Conservation (phyloP, 2,888 invertebrate species). For the Habrosyne pyritoides region DNA sequence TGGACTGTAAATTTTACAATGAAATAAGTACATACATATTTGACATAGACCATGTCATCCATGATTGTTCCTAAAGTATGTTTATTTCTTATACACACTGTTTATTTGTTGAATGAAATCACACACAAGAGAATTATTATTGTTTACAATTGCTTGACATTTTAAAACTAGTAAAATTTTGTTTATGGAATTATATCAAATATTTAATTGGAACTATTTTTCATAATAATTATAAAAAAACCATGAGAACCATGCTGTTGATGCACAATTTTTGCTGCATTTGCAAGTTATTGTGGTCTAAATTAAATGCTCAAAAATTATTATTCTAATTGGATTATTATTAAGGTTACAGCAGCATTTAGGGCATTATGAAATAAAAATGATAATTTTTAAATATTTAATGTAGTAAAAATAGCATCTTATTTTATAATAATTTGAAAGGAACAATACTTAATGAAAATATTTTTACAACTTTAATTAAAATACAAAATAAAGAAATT, state of each 20-base stretch:
- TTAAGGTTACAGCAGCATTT: background rate
- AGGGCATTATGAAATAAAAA: background rate
- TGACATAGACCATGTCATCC: background rate
- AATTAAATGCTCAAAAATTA: background rate
- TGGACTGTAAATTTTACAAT: background rate
- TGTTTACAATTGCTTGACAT: too few species aligned
- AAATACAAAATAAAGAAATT: background rate
- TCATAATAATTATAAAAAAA: too few species aligned
- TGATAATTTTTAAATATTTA: conserved; percentile 8
- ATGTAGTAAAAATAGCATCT: background rate
- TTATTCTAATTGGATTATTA: background rate
- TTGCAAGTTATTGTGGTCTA: too few species aligned
- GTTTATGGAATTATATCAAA: too few species aligned
- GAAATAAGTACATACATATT: background rate
- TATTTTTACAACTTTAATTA: background rate
- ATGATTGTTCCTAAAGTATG: background rate
- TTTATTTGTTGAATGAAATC: too few species aligned
- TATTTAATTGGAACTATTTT: too few species aligned
- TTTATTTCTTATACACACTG: background rate
- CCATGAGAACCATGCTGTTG: too few species aligned
- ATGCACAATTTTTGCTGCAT: too few species aligned
- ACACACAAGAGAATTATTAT: too few species aligned
- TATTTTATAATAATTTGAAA: background rate
- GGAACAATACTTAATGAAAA: background rate
- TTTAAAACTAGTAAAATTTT: too few species aligned